Base-by-base conservation (phyloP, 1,140 invertebrate genomes). In the Drosophila asahinai region DNA sequence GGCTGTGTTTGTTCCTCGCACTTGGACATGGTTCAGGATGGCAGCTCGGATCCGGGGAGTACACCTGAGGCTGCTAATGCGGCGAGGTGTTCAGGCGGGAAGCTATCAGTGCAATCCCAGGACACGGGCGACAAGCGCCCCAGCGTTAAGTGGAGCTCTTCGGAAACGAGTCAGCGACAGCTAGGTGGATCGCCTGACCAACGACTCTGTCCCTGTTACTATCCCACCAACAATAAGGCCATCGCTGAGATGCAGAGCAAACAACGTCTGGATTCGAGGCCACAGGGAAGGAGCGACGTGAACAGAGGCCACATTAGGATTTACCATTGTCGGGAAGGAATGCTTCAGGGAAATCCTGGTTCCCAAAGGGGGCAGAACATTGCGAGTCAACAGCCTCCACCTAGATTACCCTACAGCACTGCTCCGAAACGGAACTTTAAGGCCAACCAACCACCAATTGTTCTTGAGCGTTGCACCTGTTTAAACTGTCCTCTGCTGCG, bases 1-100 rank as follows among this genome's bases (percentile, higher is more conserved):
- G 60, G 61, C n/a, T 87, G 84, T 25, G 73, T 89, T 22, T 87
- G 83, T 22, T 45, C 68, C 25, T 72, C 49, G 15, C 84, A 89
- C 6, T 38, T 87, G 5, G 17, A 33, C 14, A 14, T 25, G 2
- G 6, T 3, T 3, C 38, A 22, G 6, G 17, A 38, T 33, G 61
- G 8, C 11, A n/a, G 5, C 6, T 27, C 30, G 3, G 22, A 42
- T 25, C 7, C 12, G n/a, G 48, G 6, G 19, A 15, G 27, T 25
- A 19, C 22, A 11, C 4, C 19, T 19, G 15, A 14, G 6, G 63
- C 27, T 36, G 30, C 11, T 33, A 2, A 7, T 19, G 11, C 2
- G 7, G 11, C 2, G 6, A 25, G 40, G 11, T 9, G 3, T 45
- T 2, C 12, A 2, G 40, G 19, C 15, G 40, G 8, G 1, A 40